Base-by-base conservation (phyloP, 1,140 invertebrate species). In the Physella acuta region DNA sequence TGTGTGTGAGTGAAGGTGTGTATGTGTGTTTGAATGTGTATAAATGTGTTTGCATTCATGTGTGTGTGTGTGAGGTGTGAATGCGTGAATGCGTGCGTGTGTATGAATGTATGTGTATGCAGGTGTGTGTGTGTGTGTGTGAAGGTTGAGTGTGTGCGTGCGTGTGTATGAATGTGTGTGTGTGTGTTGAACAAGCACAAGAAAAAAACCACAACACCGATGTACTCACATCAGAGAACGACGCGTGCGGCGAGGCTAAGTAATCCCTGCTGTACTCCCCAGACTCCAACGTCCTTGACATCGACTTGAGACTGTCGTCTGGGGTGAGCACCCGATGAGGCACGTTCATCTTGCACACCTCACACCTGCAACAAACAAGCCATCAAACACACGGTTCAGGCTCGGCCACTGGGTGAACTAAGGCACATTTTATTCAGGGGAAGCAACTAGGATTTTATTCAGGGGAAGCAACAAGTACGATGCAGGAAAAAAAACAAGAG, bases 311-410 rank as follows among this genome's bases (percentile, higher is more conserved):
- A 17, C 67, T 49, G 44, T 80, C 80, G 68, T 82, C 78, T 11
- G 78, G 75, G 1, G 79, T 78, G 65, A 82, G 72, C 62, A 81
- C 79, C 55, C 79, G 75, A 67, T 82, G 80, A 34, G 80, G 80
- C 34, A 82, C 78, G 68, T 78, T 82, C 80, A 82, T 82, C 69
- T 79, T 82, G 67, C 75, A 74, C 59, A 75, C 75, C 60, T 80
- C 80, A 68, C 79, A 78, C 76, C 80, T 82, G 71, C 4, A 75
- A n/a, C n/a, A n/a, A n/a, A n/a, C n/a, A n/a, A n/a, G n/a, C n/a
- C n/a, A n/a, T n/a, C n/a, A n/a, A n/a, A n/a, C n/a, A n/a, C n/a
- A n/a, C n/a, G n/a, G n/a, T n/a, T n/a, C n/a, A n/a, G n/a, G n/a
- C n/a, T n/a, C n/a, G n/a, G n/a, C n/a, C n/a, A n/a, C n/a, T n/a